phyloP scores from a whole-genome alignment of 1,140 invertebrate species.

The Conus betulinus region DNA sequence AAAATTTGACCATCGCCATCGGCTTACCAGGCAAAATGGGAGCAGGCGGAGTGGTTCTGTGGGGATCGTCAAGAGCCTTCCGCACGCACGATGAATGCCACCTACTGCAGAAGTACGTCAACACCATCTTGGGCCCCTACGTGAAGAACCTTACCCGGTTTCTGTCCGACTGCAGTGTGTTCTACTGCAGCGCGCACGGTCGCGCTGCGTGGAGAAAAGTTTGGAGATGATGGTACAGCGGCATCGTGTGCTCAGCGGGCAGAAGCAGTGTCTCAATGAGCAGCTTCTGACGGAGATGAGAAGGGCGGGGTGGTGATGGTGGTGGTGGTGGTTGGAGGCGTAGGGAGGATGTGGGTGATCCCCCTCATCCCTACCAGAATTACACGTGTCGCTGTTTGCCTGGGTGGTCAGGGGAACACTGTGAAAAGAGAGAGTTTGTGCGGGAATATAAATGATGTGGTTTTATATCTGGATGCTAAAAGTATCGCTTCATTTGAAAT shows the following conservation, averaged over 20 bases:
- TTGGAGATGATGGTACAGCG: constrained; percentile 37
- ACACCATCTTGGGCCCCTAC: constrained; percentile 48
- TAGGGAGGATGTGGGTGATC: neutral
- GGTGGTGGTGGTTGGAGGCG: neutral
- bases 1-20: constrained; percentile 43
- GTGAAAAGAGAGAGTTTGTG: constrained; percentile 6
- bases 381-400: constrained; percentile 30
- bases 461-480: neutral
- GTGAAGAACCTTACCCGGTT: constrained; percentile 44
- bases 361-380: neutral
- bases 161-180: constrained; percentile 29
- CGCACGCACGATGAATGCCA: constrained; percentile 43
- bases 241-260: constrained; percentile 11
- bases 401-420: constrained; percentile 32
- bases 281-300: neutral
- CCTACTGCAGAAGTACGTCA: constrained; percentile 44
- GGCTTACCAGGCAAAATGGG: constrained; percentile 46
- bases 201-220: constrained; percentile 42
- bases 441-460: neutral
- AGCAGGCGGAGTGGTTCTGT: constrained; percentile 49
- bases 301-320: too few species aligned
- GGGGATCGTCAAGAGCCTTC: constrained; percentile 42
- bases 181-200: constrained; percentile 47
- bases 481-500: too few species aligned
- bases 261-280: neutral